Evolutionary conservation across 2,888 invertebrate genomes (phyloP).

Genomic region (Chydorus sphaericus): DNA sequence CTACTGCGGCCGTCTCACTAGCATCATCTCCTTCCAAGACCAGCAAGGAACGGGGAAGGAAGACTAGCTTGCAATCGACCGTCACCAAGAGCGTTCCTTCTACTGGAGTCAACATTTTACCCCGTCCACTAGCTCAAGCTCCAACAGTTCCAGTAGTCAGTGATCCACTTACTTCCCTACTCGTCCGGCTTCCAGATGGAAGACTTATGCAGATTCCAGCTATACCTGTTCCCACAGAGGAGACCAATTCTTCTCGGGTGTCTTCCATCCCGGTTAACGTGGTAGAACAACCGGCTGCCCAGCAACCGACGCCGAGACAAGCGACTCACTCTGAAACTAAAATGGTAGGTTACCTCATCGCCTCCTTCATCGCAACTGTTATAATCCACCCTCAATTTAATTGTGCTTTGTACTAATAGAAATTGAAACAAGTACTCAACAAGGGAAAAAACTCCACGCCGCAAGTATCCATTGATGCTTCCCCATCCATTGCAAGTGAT

Average conservation of each 20-base stretch:
- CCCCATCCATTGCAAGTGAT: background rate
- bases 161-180: constrained; percentile 22
- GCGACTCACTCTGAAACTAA: background rate
- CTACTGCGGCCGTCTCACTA: background rate
- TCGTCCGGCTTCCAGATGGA: constrained; percentile 38
- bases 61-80: background rate
- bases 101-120: background rate
- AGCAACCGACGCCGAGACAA: background rate
- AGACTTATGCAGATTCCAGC: constrained; percentile 35
- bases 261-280: constrained; percentile 6
- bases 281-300: constrained; percentile 5
- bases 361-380: background rate
- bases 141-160: background rate
- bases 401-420: background rate
- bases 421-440: constrained; percentile 1
- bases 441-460: background rate
- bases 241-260: background rate
- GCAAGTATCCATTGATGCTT: background rate
- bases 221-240: constrained; percentile 24
- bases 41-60: background rate
- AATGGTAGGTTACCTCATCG: background rate
- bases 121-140: background rate
- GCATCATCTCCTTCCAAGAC: background rate
- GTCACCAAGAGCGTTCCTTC: background rate
- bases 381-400: background rate